A percentile compares a stretch with the other conserved stretches of the same genome.
phyloP scores from a whole-genome alignment of 2,797 vertebrate genomes.

The Pyrrhura leucotis region DNA sequence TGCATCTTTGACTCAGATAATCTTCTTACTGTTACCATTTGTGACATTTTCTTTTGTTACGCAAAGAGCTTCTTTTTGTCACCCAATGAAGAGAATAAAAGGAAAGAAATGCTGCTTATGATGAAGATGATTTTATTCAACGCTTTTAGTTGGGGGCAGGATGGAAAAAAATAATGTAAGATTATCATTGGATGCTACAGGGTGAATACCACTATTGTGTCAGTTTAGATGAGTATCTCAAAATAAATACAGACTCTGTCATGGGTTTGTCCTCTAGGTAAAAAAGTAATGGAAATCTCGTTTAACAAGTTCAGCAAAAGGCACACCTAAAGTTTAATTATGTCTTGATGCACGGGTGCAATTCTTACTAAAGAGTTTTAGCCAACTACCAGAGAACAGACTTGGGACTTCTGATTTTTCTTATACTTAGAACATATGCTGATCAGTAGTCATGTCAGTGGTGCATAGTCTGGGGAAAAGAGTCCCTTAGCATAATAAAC shows the following conservation, averaged over 20 bases:
- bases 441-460: background rate
- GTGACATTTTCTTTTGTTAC: background rate
- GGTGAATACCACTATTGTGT: constrained; percentile 45
- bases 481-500: background rate
- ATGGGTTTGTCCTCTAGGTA: constrained; percentile 67
- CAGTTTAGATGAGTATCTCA: constrained; percentile 73
- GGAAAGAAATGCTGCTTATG: background rate
- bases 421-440: background rate
- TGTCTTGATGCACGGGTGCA: background rate
- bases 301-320: constrained; percentile 69
- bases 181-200: constrained; percentile 32
- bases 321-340: constrained; percentile 65
- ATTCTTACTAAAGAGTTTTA: background rate
- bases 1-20: background rate
- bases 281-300: constrained; percentile 65
- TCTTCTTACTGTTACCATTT: background rate
- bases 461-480: background rate
- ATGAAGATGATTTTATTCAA: background rate
- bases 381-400: background rate
- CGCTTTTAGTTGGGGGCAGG: background rate
- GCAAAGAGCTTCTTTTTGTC: background rate
- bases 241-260: constrained; percentile 70
- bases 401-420: background rate
- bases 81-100: background rate
- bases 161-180: background rate